Conservation (phyloP, 2,113 vertebrate genomes). For the Oceanodroma tethys region DNA sequence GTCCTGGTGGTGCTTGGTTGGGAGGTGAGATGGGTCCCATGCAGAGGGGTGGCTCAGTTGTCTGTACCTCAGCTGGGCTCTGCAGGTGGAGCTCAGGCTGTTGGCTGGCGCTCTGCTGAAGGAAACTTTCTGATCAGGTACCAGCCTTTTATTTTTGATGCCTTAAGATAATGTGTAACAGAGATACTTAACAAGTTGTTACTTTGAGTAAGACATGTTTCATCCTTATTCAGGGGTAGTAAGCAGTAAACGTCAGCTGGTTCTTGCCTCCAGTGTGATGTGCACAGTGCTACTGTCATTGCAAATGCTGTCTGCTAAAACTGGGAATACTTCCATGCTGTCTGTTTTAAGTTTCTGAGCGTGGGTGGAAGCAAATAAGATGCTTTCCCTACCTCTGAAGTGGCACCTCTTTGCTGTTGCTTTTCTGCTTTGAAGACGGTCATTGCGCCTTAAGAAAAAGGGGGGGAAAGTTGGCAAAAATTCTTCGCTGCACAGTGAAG, state of each 20-base stretch:
- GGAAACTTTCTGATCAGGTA: neutral
- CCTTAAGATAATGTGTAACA: neutral
- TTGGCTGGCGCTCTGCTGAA: neutral
- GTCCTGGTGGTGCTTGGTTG: neutral
- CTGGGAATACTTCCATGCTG: neutral
- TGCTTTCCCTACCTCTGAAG: neutral
- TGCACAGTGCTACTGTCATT: neutral
- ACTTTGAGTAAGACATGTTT: neutral
- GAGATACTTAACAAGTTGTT: neutral
- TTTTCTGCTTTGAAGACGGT: neutral
- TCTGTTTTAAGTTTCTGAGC: neutral
- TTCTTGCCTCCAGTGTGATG: neutral
- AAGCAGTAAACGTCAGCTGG: neutral
- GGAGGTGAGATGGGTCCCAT: neutral
- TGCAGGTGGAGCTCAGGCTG: neutral
- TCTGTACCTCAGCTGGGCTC: neutral
- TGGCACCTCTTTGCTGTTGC: neutral
- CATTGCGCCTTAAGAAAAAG: neutral
- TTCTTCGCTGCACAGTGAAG: neutral
- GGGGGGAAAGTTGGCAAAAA: neutral
- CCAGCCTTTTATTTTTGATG: neutral
- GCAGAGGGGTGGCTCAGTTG: neutral
- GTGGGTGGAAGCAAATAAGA: neutral
- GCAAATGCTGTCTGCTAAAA: neutral
- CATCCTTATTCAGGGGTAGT: neutral